These are phyloP conservation scores for Arge pagana DNA, from an alignment of 2,888 invertebrate genomes.

Conservation along the genomic window DNA sequence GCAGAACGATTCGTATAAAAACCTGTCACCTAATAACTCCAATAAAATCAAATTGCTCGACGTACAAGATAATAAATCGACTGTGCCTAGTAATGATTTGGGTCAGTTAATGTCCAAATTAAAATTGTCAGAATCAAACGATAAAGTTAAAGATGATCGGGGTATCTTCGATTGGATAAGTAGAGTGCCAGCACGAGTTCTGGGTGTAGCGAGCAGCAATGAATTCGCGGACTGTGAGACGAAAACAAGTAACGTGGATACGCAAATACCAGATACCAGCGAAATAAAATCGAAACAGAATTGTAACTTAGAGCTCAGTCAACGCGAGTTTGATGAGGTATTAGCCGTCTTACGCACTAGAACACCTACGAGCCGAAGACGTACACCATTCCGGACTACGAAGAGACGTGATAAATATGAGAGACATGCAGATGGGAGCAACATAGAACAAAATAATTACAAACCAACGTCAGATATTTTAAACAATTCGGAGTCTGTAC, in stretches of 20 bases:
- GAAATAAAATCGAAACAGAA: slow-evolving; percentile 47
- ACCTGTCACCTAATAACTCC: slow-evolving; percentile 17
- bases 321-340: slow-evolving; percentile 57
- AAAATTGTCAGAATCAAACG: slow-evolving; percentile 41
- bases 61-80: background rate
- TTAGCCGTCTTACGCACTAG: slow-evolving; percentile 53
- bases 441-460: background rate
- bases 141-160: slow-evolving; percentile 38
- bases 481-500: background rate
- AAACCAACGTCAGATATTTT: background rate
- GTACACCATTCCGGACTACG: slow-evolving; percentile 34
- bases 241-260: slow-evolving; percentile 28
- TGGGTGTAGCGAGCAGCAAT: slow-evolving; percentile 44
- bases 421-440: slow-evolving; percentile 24
- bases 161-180: slow-evolving; percentile 50
- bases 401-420: slow-evolving; percentile 38
- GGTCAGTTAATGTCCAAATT: slow-evolving; percentile 45
- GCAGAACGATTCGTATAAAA: too few species aligned
- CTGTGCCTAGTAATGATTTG: slow-evolving; percentile 23
- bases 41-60: background rate
- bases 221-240: slow-evolving; percentile 37
- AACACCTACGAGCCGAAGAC: slow-evolving; percentile 44
- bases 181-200: slow-evolving; percentile 45
- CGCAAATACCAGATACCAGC: slow-evolving; percentile 29
- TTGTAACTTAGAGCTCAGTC: slow-evolving; percentile 55